phyloP scores from a whole-genome alignment of 2,113 vertebrate species.

The Ageneiosus marmoratus region DNA sequence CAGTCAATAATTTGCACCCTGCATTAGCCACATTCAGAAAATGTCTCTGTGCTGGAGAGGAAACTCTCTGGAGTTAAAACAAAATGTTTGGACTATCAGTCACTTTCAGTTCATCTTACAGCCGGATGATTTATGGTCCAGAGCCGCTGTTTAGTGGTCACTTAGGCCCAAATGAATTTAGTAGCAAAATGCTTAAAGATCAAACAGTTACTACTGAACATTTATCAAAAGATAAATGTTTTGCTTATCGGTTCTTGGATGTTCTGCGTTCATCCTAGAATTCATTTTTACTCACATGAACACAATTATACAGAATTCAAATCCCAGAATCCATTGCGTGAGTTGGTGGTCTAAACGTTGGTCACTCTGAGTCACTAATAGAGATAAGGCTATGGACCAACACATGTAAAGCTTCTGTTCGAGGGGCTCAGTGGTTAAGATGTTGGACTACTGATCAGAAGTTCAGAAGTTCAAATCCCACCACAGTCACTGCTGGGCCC shows the following conservation, averaged over 20 bases:
- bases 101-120: constrained; percentile 1
- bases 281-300: neutral
- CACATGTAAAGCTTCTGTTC: neutral
- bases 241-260: neutral
- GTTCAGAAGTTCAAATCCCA: too few relatives aligned
- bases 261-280: neutral
- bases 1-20: neutral
- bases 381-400: constrained; percentile 16
- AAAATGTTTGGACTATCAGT: constrained; percentile 11
- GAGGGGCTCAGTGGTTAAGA: too few relatives aligned
- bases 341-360: constrained; percentile 27
- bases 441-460: too few relatives aligned
- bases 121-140: constrained; percentile 40
- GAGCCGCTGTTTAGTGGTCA: constrained; percentile 25
- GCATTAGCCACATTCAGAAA: constrained; percentile 24
- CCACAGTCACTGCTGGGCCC: too few relatives aligned
- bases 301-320: neutral
- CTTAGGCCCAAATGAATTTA: constrained; percentile 8
- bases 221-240: neutral
- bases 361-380: constrained; percentile 28
- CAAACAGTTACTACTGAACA: neutral
- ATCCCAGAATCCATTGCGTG: neutral
- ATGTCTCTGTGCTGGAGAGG: constrained; percentile 42
- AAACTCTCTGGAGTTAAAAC: constrained; percentile 10
- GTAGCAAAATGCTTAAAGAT: neutral